Percentiles rank a stretch among this genome's conserved stretches.
phyloP scores from a whole-genome alignment of 2,888 invertebrate genomes.

The Ellobium chinense region DNA sequence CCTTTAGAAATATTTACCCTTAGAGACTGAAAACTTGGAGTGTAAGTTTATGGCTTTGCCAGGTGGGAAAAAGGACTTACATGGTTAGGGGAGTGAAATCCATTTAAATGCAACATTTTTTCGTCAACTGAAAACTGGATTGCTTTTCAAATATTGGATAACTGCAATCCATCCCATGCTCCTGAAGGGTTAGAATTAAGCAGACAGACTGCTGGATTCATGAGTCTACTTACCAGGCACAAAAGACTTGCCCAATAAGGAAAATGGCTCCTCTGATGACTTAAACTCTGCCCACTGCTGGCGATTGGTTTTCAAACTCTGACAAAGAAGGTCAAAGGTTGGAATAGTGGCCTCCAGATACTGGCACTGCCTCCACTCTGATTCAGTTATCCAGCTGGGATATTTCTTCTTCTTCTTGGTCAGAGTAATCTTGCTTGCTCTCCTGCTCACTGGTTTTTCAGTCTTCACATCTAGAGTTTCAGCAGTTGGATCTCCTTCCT shows the following conservation, averaged over 20 bases:
- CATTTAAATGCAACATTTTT: too few species aligned
- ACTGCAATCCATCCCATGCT: too few species aligned
- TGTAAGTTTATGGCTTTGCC: too few species aligned
- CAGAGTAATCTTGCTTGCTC: constrained; percentile 51
- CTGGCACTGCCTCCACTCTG: constrained; percentile 74
- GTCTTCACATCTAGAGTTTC: not conserved
- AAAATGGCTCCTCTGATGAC: constrained; percentile 64
- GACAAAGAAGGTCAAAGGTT: constrained; percentile 66
- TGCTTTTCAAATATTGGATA: too few species aligned
- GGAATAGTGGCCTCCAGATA: constrained; percentile 71
- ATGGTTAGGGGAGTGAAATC: too few species aligned
- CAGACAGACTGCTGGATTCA: too few species aligned
- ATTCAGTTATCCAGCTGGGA: constrained; percentile 70
- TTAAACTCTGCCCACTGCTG: constrained; percentile 73
- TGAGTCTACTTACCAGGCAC: constrained; percentile 42
- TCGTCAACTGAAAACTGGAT: too few species aligned
- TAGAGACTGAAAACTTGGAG: too few species aligned
- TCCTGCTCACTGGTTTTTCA: not conserved
- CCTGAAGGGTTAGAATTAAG: too few species aligned
- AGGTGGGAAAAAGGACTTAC: too few species aligned
- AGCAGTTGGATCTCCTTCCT: not conserved
- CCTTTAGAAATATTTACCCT: too few species aligned
- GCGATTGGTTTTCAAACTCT: constrained; percentile 66
- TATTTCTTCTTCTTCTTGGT: constrained; percentile 55
- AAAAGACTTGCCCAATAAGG: constrained; percentile 57